Evolutionary conservation across 2,797 vertebrate genomes (phyloP), one percentile per base, ranked within the genome.

Genomic region (Myripristis murdjan): DNA sequence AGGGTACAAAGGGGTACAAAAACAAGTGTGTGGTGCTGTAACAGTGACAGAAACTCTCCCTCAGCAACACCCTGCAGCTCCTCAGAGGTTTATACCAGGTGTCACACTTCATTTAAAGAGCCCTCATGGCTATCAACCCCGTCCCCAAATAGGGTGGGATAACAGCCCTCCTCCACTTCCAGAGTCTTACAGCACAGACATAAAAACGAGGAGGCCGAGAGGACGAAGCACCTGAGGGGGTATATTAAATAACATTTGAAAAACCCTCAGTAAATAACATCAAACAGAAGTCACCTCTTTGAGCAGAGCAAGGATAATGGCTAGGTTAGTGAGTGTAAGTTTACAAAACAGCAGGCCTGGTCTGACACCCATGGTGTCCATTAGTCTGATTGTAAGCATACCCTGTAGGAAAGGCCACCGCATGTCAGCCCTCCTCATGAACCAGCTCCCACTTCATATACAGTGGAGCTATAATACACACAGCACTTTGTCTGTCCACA

Each of bases 41-140:
- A 73, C 68, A 44, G 75, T 65, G 69, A 59, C 15, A 37, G 63
- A 1, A 11, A 23, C 24, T 49, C 53, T 52, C 67, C 61, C 73
- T 55, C 61, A 43, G 41, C 67, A 54, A 54, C 4, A 65, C 72
- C 79, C 83, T 16, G 44, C 56, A 64, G 81, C 71, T 56, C 80
- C 78, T 70, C 79, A 31, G 76, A 85, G 84, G 86, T 92, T 90
- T 89, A 89, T 79, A 77, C 89, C 91, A 92, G 89, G 90, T 92
- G 91, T 91, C 91, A 93, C 88, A 85, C 86, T 90, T 90, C 83
- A 87, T 93, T 91, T 89, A 81, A 83, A 82, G 61, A 82, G 84
- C 82, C 86, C 80, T 86, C 76, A 62, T 72, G 85, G 73, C 83
- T 70, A 0, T 87, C 73, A 65, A 71, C 75, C 70, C 74, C 0